Evolutionary conservation across 2,888 invertebrate species (phyloP).

Genomic region (Aleiodes testaceus): DNA sequence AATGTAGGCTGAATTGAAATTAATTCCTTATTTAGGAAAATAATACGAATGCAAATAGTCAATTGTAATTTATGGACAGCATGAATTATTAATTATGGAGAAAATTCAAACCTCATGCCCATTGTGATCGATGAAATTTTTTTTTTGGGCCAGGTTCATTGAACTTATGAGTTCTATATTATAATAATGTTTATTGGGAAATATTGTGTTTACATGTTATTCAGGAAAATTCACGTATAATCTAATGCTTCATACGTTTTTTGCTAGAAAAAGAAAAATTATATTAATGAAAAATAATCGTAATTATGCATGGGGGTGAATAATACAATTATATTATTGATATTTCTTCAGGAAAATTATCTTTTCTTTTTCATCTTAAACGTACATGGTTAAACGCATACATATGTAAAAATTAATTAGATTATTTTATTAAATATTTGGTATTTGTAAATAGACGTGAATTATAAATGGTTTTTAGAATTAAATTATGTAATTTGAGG

Average conservation of each 20-base stretch:
- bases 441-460: slow-evolving; percentile 7
- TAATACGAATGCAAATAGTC: slow-evolving; percentile 24
- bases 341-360: not conserved
- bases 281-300: not conserved
- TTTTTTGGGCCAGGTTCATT: slow-evolving; percentile 11
- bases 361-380: not conserved
- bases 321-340: not conserved
- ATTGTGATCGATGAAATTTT: slow-evolving; percentile 11
- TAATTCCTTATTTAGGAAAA: not conserved
- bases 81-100: not conserved
- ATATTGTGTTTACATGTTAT: slow-evolving; percentile 6
- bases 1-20: not conserved
- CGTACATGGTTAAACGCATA: slow-evolving; percentile 8
- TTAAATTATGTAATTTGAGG: no score
- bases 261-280: not conserved
- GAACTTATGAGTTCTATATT: not conserved
- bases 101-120: not conserved
- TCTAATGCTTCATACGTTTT: slow-evolving; percentile 5
- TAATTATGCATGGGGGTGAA: not conserved
- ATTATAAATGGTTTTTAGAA: not conserved
- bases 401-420: slow-evolving; percentile 7
- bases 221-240: not conserved
- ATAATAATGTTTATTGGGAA: slow-evolving; percentile 1
- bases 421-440: slow-evolving; percentile 21
- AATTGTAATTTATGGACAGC: slow-evolving; percentile 20